These are phyloP conservation scores for Premnoplex brunnescens DNA, from an alignment of 2,797 vertebrate genomes.

Conservation along the genomic window DNA sequence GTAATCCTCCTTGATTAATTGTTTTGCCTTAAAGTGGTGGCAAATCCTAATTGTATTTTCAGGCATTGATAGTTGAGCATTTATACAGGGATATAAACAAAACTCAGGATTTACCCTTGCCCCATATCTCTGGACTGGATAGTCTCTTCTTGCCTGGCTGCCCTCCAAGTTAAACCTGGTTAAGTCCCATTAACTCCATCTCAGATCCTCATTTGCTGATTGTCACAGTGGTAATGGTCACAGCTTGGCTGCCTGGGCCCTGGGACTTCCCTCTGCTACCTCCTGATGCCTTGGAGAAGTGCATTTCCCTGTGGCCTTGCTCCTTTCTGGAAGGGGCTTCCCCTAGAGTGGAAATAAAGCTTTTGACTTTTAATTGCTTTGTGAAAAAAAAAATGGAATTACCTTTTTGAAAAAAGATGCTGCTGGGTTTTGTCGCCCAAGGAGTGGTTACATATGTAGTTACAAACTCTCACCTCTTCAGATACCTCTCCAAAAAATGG, in stretches of 20 bases:
- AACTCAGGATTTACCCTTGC: not conserved
- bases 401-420: not conserved
- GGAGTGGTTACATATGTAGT: not conserved
- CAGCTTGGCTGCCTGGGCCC: not conserved
- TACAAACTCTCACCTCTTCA: not conserved
- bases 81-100: not conserved
- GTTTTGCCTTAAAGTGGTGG: slow-evolving; percentile 18
- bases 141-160: not conserved
- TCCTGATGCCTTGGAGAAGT: not conserved
- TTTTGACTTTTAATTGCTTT: not conserved
- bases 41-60: slow-evolving; percentile 48
- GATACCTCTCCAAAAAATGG: not conserved
- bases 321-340: not conserved
- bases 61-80: not conserved
- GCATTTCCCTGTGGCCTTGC: not conserved
- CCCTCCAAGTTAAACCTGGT: not conserved
- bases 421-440: not conserved
- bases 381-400: not conserved
- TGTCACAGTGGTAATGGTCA: not conserved
- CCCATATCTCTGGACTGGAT: not conserved
- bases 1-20: slow-evolving; percentile 41
- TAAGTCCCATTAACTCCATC: not conserved
- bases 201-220: not conserved
- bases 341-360: not conserved
- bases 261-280: not conserved